Evolutionary conservation across 2,888 invertebrate species (phyloP), one percentile per base, ranked within the genome.

Genomic region (Pomacea canaliculata): DNA sequence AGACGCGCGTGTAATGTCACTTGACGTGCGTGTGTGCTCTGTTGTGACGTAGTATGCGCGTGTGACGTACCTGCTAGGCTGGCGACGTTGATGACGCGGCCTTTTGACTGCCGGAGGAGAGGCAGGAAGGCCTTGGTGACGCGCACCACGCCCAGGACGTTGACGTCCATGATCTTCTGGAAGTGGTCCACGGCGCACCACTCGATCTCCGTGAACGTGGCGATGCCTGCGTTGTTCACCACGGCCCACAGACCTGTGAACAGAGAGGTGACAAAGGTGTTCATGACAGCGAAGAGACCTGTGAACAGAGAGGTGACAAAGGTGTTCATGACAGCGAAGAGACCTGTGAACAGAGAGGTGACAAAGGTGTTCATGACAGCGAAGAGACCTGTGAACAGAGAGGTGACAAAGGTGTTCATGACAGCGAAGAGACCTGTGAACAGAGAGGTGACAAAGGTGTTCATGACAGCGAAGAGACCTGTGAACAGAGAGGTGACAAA

Each of bases 211-310:
- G 86, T 85, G 79, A 86, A 86, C 7, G 83, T 79, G 8, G 86
- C 87, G 8, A 89, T 83, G 0, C 88, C 89, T 18, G 89, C 89
- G 75, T 89, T 89, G 81, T 89, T 89, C 12, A 89, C 87, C 37
- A 88, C 79, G 0, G 88, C 88, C 88, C 88, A 89, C 48, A 89
- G 76, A 16, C 78, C 89, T 89, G 82, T 18, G 82, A 82, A 62
- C 63, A 62, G 68, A 51, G 51, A n/a, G n/a, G 37, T 63, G 51
- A 46, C 5, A 13, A 10, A 27, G 16, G 8, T 23, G 10, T 65
- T 65, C 8, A 65, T 10, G 13, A 13, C 9, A 51, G 0, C 13
- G 1, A 51, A 10, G 8, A 10, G 51, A 10, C 13, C 51, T 51
- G 23, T 23, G 23, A 23, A 23, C 23, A 23, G 23, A 23, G 23